phyloP scores from a whole-genome alignment of 2,797 vertebrate genomes.

The Propithecus deckenii region DNA sequence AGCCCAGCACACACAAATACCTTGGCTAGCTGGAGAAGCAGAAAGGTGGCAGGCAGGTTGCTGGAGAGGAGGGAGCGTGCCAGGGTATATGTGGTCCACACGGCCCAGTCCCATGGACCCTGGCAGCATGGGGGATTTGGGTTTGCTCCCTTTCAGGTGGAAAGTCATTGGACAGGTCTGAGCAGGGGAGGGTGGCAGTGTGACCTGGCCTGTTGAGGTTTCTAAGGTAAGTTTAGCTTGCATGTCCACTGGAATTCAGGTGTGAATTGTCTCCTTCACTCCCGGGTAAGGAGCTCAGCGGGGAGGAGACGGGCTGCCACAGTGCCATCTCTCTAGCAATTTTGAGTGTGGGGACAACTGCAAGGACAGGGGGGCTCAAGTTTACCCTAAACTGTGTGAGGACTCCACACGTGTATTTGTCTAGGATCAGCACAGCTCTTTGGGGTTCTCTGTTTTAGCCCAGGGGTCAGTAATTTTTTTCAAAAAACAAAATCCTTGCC shows the following conservation, averaged over 20 bases:
- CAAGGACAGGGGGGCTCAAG: fast-evolving
- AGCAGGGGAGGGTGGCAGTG: background rate
- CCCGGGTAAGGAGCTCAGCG: background rate
- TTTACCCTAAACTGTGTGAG: fast-evolving
- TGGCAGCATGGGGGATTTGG: background rate
- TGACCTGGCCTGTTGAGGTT: background rate
- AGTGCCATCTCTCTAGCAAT: background rate
- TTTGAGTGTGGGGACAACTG: fast-evolving
- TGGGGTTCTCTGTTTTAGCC: background rate
- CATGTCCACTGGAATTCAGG: fast-evolving
- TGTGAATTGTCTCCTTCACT: background rate
- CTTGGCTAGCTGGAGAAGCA: background rate
- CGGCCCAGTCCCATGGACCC: background rate
- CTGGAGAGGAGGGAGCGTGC: fast-evolving
- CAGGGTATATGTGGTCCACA: background rate
- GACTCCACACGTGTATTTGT: background rate
- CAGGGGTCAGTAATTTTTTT: background rate
- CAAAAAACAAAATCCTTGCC: background rate
- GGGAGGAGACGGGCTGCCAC: background rate
- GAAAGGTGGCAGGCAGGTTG: background rate
- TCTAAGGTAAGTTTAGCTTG: background rate
- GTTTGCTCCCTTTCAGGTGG: background rate
- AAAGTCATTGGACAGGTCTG: background rate
- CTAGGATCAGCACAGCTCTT: background rate
- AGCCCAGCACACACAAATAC: background rate